These are phyloP conservation scores for Columbina picui DNA, from an alignment of 2,113 vertebrate species.

Conservation along the genomic window DNA sequence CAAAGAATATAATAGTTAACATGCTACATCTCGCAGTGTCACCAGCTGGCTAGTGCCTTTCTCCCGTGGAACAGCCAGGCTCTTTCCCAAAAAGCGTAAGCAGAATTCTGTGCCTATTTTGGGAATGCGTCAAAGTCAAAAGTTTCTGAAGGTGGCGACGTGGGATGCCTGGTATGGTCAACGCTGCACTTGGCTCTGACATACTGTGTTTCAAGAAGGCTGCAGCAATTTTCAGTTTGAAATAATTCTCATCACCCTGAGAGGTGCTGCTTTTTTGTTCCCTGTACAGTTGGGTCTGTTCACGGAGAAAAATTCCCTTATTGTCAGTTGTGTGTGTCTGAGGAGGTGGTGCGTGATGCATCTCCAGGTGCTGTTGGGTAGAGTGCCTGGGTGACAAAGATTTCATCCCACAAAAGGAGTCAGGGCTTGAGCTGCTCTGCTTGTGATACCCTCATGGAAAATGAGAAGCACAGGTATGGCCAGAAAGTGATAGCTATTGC, in stretches of 20 bases:
- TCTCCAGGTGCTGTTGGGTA: background rate
- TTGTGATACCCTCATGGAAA: rapidly evolving
- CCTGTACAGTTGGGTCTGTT: background rate
- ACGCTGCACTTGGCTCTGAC: rapidly evolving
- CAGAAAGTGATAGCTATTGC: background rate
- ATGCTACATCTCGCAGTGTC: conserved; percentile 29
- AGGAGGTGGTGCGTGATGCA: background rate
- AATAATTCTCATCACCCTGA: rapidly evolving
- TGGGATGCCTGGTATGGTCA: background rate
- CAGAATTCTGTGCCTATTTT: conserved; percentile 32
- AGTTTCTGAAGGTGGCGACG: background rate
- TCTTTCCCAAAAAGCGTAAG: background rate
- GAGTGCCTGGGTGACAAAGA: background rate
- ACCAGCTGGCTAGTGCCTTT: conserved; percentile 48
- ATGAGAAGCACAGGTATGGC: background rate
- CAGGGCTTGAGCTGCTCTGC: background rate
- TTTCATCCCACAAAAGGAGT: background rate
- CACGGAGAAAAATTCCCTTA: background rate
- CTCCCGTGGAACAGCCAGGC: conserved; percentile 6
- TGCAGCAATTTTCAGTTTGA: background rate
- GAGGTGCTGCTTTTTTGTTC: background rate
- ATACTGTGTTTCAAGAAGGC: background rate
- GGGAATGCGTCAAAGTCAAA: background rate
- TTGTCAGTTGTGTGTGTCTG: background rate
- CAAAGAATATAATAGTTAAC: conserved; percentile 43